Base-by-base conservation (phyloP, 2,113 vertebrate species). In the Gambusia affinis region DNA sequence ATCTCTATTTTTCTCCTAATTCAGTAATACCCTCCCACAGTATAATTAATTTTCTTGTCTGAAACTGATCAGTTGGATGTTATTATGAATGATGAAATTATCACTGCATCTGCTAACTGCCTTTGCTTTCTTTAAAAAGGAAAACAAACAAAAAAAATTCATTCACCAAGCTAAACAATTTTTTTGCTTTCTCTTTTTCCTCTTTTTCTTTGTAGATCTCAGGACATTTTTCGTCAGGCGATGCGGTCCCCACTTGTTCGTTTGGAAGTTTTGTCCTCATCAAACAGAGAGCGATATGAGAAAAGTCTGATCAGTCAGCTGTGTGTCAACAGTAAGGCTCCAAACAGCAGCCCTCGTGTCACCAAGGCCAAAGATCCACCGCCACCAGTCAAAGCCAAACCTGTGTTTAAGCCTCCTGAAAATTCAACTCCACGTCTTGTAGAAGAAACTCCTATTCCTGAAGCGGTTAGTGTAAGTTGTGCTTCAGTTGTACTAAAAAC, bases 181-280 rank as follows among this genome's bases (percentile, higher is more conserved):
- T 8, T 6, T 31, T 47, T 17, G 44, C 17, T 17, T 47, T 47
- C 17, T 47, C 44, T 19, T 19, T 19, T 47, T 0, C 15, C 30
- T 22, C 30, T 8, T 28, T 12, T 27, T 39, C 31, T 24, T 51
- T 17, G 14, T 29, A 99, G 98, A 90, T 95, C 98, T 80, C 98
- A 99, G 85, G 97, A 98, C 72, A 89, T 97, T 42, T 99, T 99
- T 80, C 96, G 97, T 4, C 95, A 97, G 85, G 97, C 97, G 3
- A 98, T 99, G 97, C 97, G 93, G 63, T 95, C 94, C 54, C 90
- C 91, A 0, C 81, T 78, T 1, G 95, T 98, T 11, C 65, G 92
- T 6, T 88, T 99, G 77, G 95, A 96, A 76, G 95, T 98, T 7
- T 92, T 99, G 82, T 94, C 97, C 77, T 90, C 95, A 0, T 89